phyloP scores from a whole-genome alignment of 2,797 vertebrate species.

The Cynopterus sphinx region DNA sequence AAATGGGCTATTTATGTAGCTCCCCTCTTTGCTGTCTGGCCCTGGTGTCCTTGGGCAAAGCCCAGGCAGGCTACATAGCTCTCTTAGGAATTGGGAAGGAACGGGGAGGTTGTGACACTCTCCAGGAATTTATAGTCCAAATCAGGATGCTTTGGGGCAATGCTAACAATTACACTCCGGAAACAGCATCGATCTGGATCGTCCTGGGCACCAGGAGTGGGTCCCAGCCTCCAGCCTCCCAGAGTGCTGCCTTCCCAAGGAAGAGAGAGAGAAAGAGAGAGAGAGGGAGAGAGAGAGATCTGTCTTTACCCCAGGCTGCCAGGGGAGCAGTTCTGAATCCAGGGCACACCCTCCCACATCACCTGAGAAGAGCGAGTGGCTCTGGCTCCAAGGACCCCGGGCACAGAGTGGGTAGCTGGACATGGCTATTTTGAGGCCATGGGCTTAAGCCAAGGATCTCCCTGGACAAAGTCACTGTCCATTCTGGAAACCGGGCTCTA shows the following conservation, averaged over 20 bases:
- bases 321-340: not conserved
- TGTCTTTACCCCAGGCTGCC: not conserved
- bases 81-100: not conserved
- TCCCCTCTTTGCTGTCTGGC: slow-evolving; percentile 45
- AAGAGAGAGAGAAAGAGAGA: not conserved
- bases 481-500: not conserved
- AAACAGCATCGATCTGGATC: not conserved
- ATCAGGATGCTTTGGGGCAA: not conserved
- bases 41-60: not conserved
- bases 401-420: not conserved
- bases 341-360: not conserved
- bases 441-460: not conserved
- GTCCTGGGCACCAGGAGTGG: not conserved
- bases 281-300: not conserved
- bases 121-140: not conserved
- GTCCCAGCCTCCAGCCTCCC: not conserved
- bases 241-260: not conserved
- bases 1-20: slow-evolving; percentile 62
- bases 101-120: not conserved
- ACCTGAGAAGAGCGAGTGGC: not conserved
- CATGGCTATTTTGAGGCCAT: not conserved
- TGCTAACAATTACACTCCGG: not conserved
- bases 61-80: not conserved
- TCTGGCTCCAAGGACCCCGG: not conserved
- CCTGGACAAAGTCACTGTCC: not conserved